phyloP scores from a whole-genome alignment of 2,113 vertebrate species.

The Protobothrops mucrosquamatus region DNA sequence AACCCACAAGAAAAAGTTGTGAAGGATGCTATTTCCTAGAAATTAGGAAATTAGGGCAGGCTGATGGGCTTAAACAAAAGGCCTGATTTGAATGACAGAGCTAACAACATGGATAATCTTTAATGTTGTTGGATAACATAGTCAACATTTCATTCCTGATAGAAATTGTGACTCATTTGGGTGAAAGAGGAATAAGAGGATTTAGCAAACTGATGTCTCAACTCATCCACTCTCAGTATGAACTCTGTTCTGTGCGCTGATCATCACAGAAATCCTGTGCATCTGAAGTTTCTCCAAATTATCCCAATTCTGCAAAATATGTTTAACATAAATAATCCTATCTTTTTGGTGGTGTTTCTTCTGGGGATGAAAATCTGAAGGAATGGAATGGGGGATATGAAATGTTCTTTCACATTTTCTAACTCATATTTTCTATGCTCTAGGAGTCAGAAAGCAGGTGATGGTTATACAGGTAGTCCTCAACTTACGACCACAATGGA shows the following conservation, averaged over 20 bases:
- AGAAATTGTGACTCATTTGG: background rate
- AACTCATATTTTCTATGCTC: background rate
- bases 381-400: background rate
- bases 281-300: background rate
- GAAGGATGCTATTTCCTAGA: background rate
- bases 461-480: background rate
- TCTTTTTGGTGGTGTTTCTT: background rate
- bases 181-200: constrained; percentile 45
- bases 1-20: background rate
- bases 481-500: background rate
- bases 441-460: background rate
- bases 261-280: background rate
- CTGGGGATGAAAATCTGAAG: background rate
- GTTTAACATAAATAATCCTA: background rate
- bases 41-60: background rate
- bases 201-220: constrained; percentile 40
- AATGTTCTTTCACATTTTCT: background rate
- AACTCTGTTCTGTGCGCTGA: constrained; percentile 23
- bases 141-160: constrained; percentile 48
- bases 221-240: constrained; percentile 43
- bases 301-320: background rate
- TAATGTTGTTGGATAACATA: constrained; percentile 59
- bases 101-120: constrained; percentile 15
- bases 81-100: constrained; percentile 8
- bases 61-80: background rate